A percentile compares a stretch with the other conserved stretches of the same genome.
phyloP scores from a whole-genome alignment of 37 sponge, comb jelly and placozoan species.

The Axinella damicornis region DNA sequence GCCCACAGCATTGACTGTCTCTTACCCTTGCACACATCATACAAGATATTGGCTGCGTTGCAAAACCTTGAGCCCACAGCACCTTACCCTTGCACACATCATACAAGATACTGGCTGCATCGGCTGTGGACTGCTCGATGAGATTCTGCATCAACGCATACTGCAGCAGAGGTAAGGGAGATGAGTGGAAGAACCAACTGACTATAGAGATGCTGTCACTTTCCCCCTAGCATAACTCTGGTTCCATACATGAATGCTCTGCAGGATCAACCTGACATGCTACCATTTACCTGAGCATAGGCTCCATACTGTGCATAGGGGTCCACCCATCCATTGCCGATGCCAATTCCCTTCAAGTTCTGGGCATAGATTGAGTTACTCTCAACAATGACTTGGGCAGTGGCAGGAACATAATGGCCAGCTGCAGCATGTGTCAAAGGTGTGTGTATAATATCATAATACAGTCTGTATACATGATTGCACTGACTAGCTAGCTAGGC shows the following conservation, averaged over 20 bases:
- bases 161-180: neutral
- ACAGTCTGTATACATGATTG: neutral
- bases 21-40: conserved; percentile 73
- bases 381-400: conserved; percentile 80
- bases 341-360: conserved; percentile 90
- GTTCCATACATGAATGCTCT: too few relatives aligned
- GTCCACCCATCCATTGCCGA: conserved; percentile 96
- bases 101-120: conserved; percentile 57
- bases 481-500: too few relatives aligned
- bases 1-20: neutral
- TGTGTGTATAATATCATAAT: too few relatives aligned
- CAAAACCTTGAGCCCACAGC: too few relatives aligned
- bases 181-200: too few relatives aligned
- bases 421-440: conserved; percentile 31
- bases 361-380: conserved; percentile 78
- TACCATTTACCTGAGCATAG: conserved; percentile 59
- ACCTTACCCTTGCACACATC: conserved; percentile 69
- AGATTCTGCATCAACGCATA: conserved; percentile 55
- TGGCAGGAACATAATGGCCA: conserved; percentile 93
- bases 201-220: too few relatives aligned
- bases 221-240: too few relatives aligned
- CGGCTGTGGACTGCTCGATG: conserved; percentile 55
- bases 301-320: conserved; percentile 78
- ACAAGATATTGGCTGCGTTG: conserved; percentile 55
- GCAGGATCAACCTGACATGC: neutral